Evolutionary conservation across 2,113 vertebrate species (phyloP).

Genomic region (Ptilorrhoa leucosticta): DNA sequence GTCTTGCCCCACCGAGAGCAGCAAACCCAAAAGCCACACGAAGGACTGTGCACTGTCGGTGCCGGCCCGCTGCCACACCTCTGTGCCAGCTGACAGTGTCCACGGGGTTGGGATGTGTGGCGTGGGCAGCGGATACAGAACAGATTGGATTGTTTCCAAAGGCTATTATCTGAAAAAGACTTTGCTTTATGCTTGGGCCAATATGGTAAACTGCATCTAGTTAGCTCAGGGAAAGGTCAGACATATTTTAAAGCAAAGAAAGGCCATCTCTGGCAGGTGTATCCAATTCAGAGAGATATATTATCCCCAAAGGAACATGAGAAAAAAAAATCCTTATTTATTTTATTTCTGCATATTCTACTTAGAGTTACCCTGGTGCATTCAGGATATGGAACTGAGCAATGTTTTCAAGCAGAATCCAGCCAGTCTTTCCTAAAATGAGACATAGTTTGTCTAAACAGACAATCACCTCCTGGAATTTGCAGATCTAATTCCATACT

Average conservation of each 20-base stretch:
- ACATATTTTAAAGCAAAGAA: constrained; percentile 49
- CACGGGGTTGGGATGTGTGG: neutral
- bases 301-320: constrained; percentile 1
- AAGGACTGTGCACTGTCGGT: fast-evolving
- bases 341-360: constrained; percentile 31
- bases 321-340: neutral
- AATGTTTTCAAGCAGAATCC: neutral
- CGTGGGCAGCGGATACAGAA: neutral
- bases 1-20: neutral
- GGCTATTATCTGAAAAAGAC: neutral
- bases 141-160: neutral
- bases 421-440: neutral
- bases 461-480: constrained; percentile 43
- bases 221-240: constrained; percentile 58
- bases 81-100: neutral
- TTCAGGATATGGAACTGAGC: neutral
- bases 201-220: constrained; percentile 29
- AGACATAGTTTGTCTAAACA: neutral
- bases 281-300: constrained; percentile 40
- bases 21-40: neutral
- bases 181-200: constrained; percentile 11
- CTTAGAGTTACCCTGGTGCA: neutral
- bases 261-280: constrained; percentile 40
- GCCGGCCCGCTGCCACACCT: neutral
- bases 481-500: constrained; percentile 57